Conservation (phyloP, 2,113 vertebrate species). For the rat (Rattus norvegicus) region DNA sequence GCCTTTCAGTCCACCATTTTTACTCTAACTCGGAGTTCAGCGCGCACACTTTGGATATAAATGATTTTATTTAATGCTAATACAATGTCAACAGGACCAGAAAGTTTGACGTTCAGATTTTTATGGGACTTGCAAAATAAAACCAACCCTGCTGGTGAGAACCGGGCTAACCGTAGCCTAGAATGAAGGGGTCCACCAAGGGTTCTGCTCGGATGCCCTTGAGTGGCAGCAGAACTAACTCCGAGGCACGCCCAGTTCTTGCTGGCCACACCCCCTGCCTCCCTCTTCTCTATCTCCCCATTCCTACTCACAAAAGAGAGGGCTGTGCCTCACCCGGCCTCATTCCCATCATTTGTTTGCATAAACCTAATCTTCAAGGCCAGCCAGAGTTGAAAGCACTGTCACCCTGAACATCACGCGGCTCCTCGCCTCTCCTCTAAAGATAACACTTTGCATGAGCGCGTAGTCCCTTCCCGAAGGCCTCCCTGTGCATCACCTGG, state of each 20-base stretch:
- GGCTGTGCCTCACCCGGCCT: not conserved
- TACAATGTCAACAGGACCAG: constrained; percentile 9
- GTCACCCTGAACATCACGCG: constrained; percentile 8
- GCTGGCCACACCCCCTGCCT: not conserved
- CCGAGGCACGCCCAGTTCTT: not conserved
- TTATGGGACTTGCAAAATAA: constrained; percentile 13
- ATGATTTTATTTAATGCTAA: constrained; percentile 50
- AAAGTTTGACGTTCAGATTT: not conserved
- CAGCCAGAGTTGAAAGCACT: constrained; percentile 59
- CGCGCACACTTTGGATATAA: constrained; percentile 18
- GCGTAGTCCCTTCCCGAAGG: constrained; percentile 64
- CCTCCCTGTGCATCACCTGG: constrained; percentile 56
- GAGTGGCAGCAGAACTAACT: too few species aligned
- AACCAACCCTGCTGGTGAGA: not conserved
- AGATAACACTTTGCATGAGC: constrained; percentile 67
- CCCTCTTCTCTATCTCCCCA: not conserved
- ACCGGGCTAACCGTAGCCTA: not conserved
- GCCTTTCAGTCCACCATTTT: not conserved
- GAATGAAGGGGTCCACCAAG: not conserved
- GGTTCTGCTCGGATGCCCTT: not conserved
- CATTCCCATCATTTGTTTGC: constrained; percentile 61
- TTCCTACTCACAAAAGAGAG: constrained; percentile 22
- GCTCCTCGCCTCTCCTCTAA: not conserved
- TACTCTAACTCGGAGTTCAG: constrained; percentile 36
- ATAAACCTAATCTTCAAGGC: constrained; percentile 62